Evolutionary conservation across 2,113 vertebrate genomes (phyloP).

Genomic region (Zootoca vivipara): DNA sequence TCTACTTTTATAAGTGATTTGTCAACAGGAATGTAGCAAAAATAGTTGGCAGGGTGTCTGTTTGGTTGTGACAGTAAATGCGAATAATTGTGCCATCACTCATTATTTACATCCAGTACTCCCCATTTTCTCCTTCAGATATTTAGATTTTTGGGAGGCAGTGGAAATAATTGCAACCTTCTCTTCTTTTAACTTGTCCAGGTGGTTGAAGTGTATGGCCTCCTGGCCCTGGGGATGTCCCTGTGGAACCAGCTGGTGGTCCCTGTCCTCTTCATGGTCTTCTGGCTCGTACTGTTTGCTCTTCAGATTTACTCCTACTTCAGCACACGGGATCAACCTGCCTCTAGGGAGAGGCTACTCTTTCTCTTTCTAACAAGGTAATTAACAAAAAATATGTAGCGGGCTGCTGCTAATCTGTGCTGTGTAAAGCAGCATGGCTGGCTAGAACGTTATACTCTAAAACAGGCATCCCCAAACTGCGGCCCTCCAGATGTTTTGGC

Average conservation of each 20-base stretch:
- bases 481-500: too few relatives aligned
- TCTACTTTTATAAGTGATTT: background rate
- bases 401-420: background rate
- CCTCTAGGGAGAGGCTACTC: slow-evolving; percentile 93
- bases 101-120: background rate
- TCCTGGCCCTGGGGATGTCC: slow-evolving; percentile 96
- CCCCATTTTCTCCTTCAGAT: background rate
- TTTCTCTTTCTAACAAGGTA: slow-evolving; percentile 98
- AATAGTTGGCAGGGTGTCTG: background rate
- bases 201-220: slow-evolving; percentile 97
- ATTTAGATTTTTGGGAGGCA: background rate
- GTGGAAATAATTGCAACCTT: background rate
- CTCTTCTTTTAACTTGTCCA: slow-evolving; percentile 66
- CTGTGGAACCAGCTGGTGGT: slow-evolving; percentile 98
- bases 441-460: too few relatives aligned
- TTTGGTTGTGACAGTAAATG: background rate
- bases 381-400: slow-evolving; percentile 13
- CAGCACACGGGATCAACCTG: slow-evolving; percentile 94
- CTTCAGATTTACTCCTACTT: slow-evolving; percentile 99
- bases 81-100: background rate
- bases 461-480: too few relatives aligned
- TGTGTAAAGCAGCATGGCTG: background rate
- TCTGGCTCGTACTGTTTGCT: slow-evolving; percentile 97
- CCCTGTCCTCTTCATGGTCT: slow-evolving; percentile 98
- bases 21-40: background rate